phyloP scores from a whole-genome alignment of 1,140 invertebrate genomes.

The Drosophila azteca region DNA sequence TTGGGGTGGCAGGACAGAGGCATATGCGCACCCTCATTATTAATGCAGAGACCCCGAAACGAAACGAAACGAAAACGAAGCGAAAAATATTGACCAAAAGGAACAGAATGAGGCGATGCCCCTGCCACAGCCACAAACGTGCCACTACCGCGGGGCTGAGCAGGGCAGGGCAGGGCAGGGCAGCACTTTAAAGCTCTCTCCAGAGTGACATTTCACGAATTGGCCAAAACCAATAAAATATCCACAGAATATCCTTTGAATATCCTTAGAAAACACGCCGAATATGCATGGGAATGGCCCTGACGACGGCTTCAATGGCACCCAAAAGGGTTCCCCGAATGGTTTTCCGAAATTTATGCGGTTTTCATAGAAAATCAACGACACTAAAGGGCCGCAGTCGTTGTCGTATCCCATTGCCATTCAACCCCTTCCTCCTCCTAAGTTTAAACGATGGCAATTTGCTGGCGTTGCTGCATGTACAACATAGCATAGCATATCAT shows the following conservation, averaged over 20 bases:
- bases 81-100: constrained; percentile 42
- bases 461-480: constrained; percentile 44
- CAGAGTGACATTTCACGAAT: constrained; percentile 82
- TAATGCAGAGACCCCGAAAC: constrained; percentile 60
- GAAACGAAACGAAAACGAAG: constrained; percentile 51
- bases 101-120: constrained; percentile 2
- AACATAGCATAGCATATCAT: constrained; percentile 62
- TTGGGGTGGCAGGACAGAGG: constrained; percentile 20
- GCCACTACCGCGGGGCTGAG: constrained; percentile 4
- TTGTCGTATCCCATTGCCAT: not conserved
- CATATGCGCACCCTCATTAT: constrained; percentile 75
- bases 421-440: not conserved
- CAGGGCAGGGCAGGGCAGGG: not conserved
- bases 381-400: constrained; percentile 57
- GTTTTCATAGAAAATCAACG: constrained; percentile 77
- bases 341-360: constrained; percentile 72
- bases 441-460: constrained; percentile 75
- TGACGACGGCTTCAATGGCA: constrained; percentile 53
- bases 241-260: constrained; percentile 1
- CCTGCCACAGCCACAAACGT: too few species aligned
- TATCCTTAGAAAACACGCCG: not conserved
- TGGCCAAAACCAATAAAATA: constrained; percentile 81
- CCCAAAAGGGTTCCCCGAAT: constrained; percentile 61
- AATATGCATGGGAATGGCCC: constrained; percentile 2
- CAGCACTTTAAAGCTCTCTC: constrained; percentile 78